phyloP scores from a whole-genome alignment of 2,888 invertebrate genomes.

The Drosophila picticornis region DNA sequence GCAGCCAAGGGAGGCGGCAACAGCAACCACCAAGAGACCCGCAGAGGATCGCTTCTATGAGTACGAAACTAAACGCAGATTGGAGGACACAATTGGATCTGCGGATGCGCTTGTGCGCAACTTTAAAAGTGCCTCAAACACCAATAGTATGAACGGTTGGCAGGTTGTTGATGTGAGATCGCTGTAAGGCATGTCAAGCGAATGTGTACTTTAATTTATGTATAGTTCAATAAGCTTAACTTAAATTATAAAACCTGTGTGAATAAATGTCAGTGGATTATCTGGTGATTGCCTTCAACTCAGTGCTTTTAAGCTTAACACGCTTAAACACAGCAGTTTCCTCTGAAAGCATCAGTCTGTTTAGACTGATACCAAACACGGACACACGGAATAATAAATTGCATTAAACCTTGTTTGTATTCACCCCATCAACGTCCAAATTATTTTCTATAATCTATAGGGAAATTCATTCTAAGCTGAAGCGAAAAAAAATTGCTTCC shows the following conservation, averaged over 20 bases:
- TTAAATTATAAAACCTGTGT: slow-evolving; percentile 37
- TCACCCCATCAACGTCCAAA: background rate
- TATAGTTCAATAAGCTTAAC: slow-evolving; percentile 29
- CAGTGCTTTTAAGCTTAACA: background rate
- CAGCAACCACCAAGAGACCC: slow-evolving; percentile 30
- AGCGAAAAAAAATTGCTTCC: background rate
- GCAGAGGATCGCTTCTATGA: slow-evolving; percentile 83
- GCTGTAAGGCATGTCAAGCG: slow-evolving; percentile 27
- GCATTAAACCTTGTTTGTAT: background rate
- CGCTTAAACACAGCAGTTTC: background rate
- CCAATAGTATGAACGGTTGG: slow-evolving; percentile 70
- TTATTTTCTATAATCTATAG: background rate
- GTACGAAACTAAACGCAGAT: slow-evolving; percentile 78
- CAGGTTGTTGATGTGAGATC: slow-evolving; percentile 74
- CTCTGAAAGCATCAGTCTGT: background rate
- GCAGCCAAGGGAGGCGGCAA: slow-evolving; percentile 66
- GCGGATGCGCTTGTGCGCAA: slow-evolving; percentile 52
- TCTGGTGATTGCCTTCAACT: background rate
- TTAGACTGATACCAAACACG: background rate
- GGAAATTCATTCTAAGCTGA: background rate
- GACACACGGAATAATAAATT: background rate
- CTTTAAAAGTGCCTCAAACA: slow-evolving; percentile 47
- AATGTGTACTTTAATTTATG: slow-evolving; percentile 16
- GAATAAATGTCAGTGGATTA: slow-evolving; percentile 4
- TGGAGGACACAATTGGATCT: slow-evolving; percentile 51